Evolutionary conservation across 2,113 vertebrate species (phyloP).

Genomic region (Gallinago paraguaiae): DNA sequence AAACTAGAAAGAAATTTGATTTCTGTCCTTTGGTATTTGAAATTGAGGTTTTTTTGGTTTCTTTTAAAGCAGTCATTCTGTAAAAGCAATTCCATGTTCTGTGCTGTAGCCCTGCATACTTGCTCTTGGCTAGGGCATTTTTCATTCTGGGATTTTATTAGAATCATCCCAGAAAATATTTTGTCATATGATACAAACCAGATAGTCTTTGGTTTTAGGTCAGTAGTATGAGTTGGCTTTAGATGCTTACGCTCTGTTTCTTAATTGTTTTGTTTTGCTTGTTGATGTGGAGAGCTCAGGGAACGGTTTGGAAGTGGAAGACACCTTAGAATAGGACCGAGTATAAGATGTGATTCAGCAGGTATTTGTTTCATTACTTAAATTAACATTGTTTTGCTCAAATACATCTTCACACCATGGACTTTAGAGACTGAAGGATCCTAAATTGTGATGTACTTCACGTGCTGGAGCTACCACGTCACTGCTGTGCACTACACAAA

Average conservation of each 20-base stretch:
- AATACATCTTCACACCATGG: fast-evolving
- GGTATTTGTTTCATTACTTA: background rate
- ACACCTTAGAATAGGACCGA: background rate
- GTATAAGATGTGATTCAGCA: background rate
- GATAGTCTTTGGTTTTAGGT: background rate
- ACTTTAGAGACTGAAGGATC: background rate
- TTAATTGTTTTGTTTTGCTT: background rate
- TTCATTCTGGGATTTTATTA: background rate
- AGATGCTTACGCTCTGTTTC: background rate
- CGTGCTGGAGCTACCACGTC: background rate
- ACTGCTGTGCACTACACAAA: background rate
- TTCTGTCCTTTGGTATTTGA: background rate
- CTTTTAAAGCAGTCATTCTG: background rate
- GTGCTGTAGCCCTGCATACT: background rate
- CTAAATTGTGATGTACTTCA: background rate
- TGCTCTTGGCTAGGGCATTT: background rate
- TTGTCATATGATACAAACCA: background rate
- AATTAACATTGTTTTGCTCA: background rate
- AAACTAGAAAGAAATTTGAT: background rate
- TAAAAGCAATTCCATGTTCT: background rate
- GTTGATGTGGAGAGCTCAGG: background rate
- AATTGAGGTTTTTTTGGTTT: background rate
- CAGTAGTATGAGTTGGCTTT: background rate
- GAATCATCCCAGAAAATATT: background rate
- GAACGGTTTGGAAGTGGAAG: background rate